Base-by-base conservation (phyloP, 30 jellyfish, hydroid and myxozoan genomes). In the Hydractinia echinata region DNA sequence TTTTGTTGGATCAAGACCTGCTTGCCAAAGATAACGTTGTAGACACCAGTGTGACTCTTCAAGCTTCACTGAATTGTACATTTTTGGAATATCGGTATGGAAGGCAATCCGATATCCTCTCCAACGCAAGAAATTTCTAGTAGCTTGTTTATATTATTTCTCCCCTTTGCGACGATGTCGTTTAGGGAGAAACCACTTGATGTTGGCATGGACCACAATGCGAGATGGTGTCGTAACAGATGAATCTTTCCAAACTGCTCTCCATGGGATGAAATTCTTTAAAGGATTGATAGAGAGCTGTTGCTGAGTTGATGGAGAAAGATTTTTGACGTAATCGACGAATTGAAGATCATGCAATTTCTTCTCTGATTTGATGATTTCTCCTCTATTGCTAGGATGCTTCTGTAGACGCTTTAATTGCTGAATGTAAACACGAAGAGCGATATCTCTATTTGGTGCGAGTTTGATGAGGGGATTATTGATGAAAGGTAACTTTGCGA, bases 71-170 rank as follows among this genome's bases (percentile, higher is more conserved):
- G 51, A 14, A 20, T 51, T 55, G 85, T 52, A 76, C 44, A 48
- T 52, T 62, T 76, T 54, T 9, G 5, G 83, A 13, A 78, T 30
- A 39, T 78, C 86, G 83, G 79, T 78, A 11, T 78, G 80, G 4
- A 78, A 49, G 4, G 51, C 86, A 4, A 53, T 53, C 66, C 4
- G 61, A 66, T 78, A 81, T 30, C 60, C 66, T 61, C 60, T 19
- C 86, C 86, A 78, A 5, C 86, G 53, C 9, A 78, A 11, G 76
- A 61, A 18, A 78, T 78, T 19, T 78, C 86, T 30, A 48, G 86
- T 13, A 78, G 66, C 48, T 78, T 78, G 82, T 78, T 3, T 6
- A 72, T 72, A 14, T 51, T 72, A 14, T 72, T 30, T 30, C 81
- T 72, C 0, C 81, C 81, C 8, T 72, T 72, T 7, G 81, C 81